These are phyloP conservation scores for Ips typographus DNA, from an alignment of 1,140 invertebrate species.

Conservation along the genomic window DNA sequence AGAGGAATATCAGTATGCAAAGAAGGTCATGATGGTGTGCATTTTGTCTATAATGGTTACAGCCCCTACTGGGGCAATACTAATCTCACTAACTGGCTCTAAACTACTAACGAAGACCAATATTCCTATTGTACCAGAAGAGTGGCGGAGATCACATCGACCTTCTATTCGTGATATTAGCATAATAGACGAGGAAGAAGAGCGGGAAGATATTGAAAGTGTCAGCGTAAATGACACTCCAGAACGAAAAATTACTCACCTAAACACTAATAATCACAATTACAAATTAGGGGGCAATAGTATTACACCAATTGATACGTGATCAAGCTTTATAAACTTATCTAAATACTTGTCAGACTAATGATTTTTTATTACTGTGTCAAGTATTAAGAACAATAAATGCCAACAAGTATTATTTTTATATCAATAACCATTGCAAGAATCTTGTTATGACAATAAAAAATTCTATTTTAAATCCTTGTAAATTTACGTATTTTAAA, in stretches of 20 bases:
- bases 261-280: neutral
- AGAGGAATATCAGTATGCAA: constrained; percentile 56
- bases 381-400: too few relatives aligned
- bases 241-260: neutral
- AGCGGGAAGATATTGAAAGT: constrained; percentile 52
- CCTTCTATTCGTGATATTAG: constrained; percentile 81
- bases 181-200: constrained; percentile 74
- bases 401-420: too few relatives aligned
- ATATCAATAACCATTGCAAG: too few relatives aligned
- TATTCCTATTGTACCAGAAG: constrained; percentile 61
- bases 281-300: neutral
- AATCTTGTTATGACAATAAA: too few relatives aligned
- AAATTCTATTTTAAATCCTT: too few relatives aligned
- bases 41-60: constrained; percentile 89
- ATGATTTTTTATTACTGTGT: too few relatives aligned
- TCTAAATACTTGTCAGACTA: too few relatives aligned
- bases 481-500: too few relatives aligned
- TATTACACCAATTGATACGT: neutral
- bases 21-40: constrained; percentile 69
- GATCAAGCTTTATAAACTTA: neutral
- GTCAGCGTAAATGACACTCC: neutral
- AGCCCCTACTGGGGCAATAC: constrained; percentile 84
- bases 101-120: constrained; percentile 74
- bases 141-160: constrained; percentile 71
- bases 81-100: constrained; percentile 79